Base-by-base conservation (phyloP, 2,888 invertebrate genomes). In the Temnothorax ravouxi region DNA sequence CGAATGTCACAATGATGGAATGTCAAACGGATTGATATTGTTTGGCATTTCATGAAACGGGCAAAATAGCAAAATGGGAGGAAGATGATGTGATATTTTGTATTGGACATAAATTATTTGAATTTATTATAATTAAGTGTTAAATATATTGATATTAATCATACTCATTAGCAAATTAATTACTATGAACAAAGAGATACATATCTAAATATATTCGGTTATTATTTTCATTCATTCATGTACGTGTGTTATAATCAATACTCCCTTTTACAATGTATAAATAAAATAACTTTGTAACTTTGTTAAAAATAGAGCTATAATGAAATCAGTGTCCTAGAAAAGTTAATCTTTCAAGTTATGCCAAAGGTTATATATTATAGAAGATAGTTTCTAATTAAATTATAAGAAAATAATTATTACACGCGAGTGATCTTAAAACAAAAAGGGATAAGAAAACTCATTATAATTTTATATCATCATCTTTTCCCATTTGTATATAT, bases 261-360 rank as follows among this genome's bases (percentile, higher is more conserved):
- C 41, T 38, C 47, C 47, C 66, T 67, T 50, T 76, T 21, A 50
- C 11, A 64, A 21, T 34, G 5, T 76, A 64, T 76, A 76, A 64
- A 64, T 76, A 76, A 64, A 50, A 38, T 76, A 25, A 75, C 29
- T 34, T 75, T 47, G 44, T 64, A 47, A 62, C 2, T 62, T 59
- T 44, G 41, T 61, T 61, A 29, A 76, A 76, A 50, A 75, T 47
- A 75, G 34, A 64, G 6, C 6, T 21, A 11, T 38, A 38, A 64
- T 21, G 44, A 76, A 76, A 75, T 64, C 75, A 47, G 18, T 21
- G 54, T 54, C 9, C 21, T 11, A 38, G 71, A 76, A 76, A 64
- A 64, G 64, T 50, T 64, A 47, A 76, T 64, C 66, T 50, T 62
- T 75, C 47, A 62, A 76, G 21, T 64, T 64, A 75, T 75, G 47